Conservation (phyloP, 2,888 invertebrate species). For the Allacma fusca region DNA sequence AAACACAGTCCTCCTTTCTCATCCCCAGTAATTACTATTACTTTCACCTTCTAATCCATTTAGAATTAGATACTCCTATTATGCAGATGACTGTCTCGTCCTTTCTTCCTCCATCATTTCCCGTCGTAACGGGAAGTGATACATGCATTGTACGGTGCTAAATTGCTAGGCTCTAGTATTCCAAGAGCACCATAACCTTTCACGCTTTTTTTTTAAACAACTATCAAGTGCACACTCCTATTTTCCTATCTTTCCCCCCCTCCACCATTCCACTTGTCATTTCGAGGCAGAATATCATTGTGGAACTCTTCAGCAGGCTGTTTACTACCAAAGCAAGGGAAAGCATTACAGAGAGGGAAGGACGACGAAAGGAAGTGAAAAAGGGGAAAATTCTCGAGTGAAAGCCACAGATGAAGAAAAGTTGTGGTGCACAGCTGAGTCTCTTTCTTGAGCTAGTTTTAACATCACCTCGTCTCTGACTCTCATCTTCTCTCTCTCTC, state of each 20-base stretch:
- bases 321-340: not conserved
- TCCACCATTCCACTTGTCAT: not conserved
- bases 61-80: not conserved
- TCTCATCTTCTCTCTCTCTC: not conserved
- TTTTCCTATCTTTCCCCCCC: not conserved
- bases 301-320: not conserved
- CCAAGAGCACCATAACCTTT: too few species aligned
- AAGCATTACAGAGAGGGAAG: not conserved
- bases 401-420: slow-evolving; percentile 25
- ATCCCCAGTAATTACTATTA: not conserved
- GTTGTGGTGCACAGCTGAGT: slow-evolving; percentile 12
- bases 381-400: slow-evolving; percentile 19
- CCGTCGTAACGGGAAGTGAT: too few species aligned
- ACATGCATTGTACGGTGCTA: too few species aligned
- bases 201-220: not conserved
- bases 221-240: not conserved
- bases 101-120: not conserved
- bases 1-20: too few species aligned
- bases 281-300: not conserved
- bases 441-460: slow-evolving; percentile 1
- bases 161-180: too few species aligned
- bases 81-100: not conserved
- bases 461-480: slow-evolving; percentile 28
- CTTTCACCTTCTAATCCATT: not conserved
- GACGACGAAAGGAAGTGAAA: slow-evolving; percentile 12